phyloP scores from a whole-genome alignment of 2,113 vertebrate species.

The Chroicocephalus ridibundus region DNA sequence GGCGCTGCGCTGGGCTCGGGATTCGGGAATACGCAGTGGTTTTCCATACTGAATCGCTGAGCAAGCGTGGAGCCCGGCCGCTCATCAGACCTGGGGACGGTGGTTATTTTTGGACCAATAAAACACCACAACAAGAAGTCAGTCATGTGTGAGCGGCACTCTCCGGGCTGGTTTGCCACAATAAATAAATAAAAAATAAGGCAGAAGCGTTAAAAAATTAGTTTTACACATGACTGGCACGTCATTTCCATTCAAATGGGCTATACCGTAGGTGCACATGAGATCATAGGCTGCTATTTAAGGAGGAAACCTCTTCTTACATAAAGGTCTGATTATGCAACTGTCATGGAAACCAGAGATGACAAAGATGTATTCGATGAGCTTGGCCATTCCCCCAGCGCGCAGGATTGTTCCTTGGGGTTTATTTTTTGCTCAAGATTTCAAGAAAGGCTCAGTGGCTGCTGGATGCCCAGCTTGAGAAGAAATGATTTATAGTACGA shows the following conservation, averaged over 20 bases:
- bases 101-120: neutral
- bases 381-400: conserved; percentile 8
- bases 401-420: neutral
- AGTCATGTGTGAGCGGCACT: neutral
- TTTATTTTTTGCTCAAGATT: conserved; percentile 23
- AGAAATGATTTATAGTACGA: neutral
- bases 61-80: neutral
- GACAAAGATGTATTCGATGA: conserved; percentile 41
- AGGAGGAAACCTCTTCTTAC: conserved; percentile 65
- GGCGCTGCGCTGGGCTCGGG: neutral
- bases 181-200: conserved; percentile 21
- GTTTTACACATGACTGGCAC: conserved; percentile 22
- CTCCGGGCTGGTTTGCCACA: neutral
- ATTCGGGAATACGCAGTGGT: neutral
- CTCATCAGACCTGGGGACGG: neutral
- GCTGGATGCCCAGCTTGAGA: neutral
- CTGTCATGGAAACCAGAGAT: conserved; percentile 65
- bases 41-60: neutral
- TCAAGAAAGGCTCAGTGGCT: neutral
- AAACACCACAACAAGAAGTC: neutral
- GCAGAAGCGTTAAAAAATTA: neutral
- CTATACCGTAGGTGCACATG: conserved; percentile 43
- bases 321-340: conserved; percentile 66
- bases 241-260: conserved; percentile 39
- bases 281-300: conserved; percentile 58